Base-by-base conservation (phyloP, 1,140 invertebrate genomes). In the Temnothorax nylanderi region DNA sequence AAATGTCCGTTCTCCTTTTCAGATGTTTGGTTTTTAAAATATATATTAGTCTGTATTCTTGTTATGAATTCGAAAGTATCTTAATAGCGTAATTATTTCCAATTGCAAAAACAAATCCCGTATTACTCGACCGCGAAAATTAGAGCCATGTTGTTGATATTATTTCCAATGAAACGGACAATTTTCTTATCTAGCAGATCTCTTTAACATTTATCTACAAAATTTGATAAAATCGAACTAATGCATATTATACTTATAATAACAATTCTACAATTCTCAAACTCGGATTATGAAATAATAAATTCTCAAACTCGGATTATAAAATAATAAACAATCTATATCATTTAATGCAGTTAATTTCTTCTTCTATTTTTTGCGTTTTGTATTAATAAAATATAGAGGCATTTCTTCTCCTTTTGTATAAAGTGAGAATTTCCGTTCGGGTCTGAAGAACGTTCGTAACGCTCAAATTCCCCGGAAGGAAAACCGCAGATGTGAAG, bases 401-500 rank as follows among this genome's bases (percentile, higher is more conserved):
- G 1, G 26, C 13, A 34, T 64, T 77, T 85, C 58, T 60, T 16
- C 3, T 41, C 10, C 32, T 7, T 80, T 69, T 21, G 47, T 16
- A 34, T n/a, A 41, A 81, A 41, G 62, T 13, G 4, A 80, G 62
- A 69, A 80, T 69, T 80, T 80, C 47, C 76, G 26, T 34, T 78
- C 7, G 13, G 18, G 11, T 64, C 13, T 60, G n/a, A n/a, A 21
- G 47, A 47, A 41, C 21, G 41, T 81, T 47, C 6, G 37, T 26
- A 60, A 21, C 80, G 5, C 16, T 56, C 41, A 58, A 65, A 72
- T 58, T 32, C 47, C 0, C 87, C 87, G 92, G 91, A 92, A 91
- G 88, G 84, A 88, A 91, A 92, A 93, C 90, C 91, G 80, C 92
- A 90, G 75, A 92, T 87, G 87, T 69, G 69, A 89, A 71, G 75